A percentile compares a stretch with the other conserved stretches of the same genome.
These are phyloP conservation scores for Macaria liturata DNA, from an alignment of 2,888 invertebrate genomes.

Conservation along the genomic window DNA sequence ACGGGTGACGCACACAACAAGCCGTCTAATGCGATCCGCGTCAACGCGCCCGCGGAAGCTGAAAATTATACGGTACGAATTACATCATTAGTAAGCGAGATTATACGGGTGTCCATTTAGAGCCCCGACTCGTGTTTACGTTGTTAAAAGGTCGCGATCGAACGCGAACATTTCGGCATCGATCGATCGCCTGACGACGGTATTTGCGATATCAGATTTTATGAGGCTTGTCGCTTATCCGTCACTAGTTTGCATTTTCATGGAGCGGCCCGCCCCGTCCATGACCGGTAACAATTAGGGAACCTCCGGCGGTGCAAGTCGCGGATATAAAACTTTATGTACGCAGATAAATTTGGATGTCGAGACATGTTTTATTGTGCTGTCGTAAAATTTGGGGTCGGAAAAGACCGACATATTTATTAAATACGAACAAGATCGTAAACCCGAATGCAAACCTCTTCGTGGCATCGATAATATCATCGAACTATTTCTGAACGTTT, in stretches of 20 bases:
- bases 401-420: slow-evolving; percentile 82
- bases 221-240: slow-evolving; percentile 46
- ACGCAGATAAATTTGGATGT: slow-evolving; percentile 82
- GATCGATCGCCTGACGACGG: slow-evolving; percentile 43
- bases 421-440: slow-evolving; percentile 81
- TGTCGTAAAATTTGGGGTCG: slow-evolving; percentile 80
- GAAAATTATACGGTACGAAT: slow-evolving; percentile 71
- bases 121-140: slow-evolving; percentile 42
- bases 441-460: slow-evolving; percentile 76
- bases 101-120: slow-evolving; percentile 42
- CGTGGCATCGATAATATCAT: slow-evolving; percentile 73
- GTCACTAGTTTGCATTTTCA: slow-evolving; percentile 55
- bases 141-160: slow-evolving; percentile 31
- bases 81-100: slow-evolving; percentile 65
- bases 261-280: slow-evolving; percentile 59
- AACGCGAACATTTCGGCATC: slow-evolving; percentile 28
- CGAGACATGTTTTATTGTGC: slow-evolving; percentile 82
- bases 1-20: slow-evolving; percentile 38
- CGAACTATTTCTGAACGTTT: slow-evolving; percentile 65
- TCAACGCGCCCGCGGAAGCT: slow-evolving; percentile 42
- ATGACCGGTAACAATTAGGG: slow-evolving; percentile 81
- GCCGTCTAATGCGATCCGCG: slow-evolving; percentile 23
- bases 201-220: slow-evolving; percentile 46
- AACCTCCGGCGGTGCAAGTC: slow-evolving; percentile 74
- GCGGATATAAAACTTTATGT: slow-evolving; percentile 82